A percentile compares a stretch with the other conserved stretches of the same genome.
phyloP scores from a whole-genome alignment of 2,888 invertebrate species.

The Philonicus albiceps region DNA sequence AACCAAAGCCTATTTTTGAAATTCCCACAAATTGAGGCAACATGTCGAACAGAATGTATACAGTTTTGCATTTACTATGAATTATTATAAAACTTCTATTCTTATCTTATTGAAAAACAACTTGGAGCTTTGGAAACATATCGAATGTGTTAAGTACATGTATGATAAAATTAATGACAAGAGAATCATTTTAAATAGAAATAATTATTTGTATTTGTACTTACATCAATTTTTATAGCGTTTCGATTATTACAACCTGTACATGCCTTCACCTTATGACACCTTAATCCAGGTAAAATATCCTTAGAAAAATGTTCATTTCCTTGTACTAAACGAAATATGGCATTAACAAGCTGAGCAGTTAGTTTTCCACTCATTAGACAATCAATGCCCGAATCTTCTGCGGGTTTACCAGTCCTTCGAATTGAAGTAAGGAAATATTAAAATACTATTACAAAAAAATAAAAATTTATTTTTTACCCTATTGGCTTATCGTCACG shows the following conservation, averaged over 20 bases:
- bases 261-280: background rate
- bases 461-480: background rate
- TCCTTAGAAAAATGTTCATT: slow-evolving; percentile 53
- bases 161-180: background rate
- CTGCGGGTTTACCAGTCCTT: background rate
- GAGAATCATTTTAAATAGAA: background rate
- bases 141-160: no score
- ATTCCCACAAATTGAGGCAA: no score
- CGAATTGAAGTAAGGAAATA: background rate
- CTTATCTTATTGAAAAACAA: no score
- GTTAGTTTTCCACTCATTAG: slow-evolving; percentile 56
- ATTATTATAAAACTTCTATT: no score
- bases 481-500: background rate
- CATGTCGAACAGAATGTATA: no score
- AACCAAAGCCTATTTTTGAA: no score
- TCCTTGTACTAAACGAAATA: slow-evolving; percentile 54
- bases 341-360: slow-evolving; percentile 54
- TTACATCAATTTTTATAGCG: slow-evolving; percentile 51
- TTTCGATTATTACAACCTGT: slow-evolving; percentile 47
- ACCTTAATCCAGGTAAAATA: slow-evolving; percentile 53
- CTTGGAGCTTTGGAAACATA: no score
- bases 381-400: slow-evolving; percentile 50
- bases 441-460: background rate
- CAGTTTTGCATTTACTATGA: no score
- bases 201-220: background rate